Percentiles rank a stretch among this genome's conserved stretches.
Evolutionary conservation across 1,140 invertebrate species (phyloP).

Genomic region (Polyergus mexicanus): DNA sequence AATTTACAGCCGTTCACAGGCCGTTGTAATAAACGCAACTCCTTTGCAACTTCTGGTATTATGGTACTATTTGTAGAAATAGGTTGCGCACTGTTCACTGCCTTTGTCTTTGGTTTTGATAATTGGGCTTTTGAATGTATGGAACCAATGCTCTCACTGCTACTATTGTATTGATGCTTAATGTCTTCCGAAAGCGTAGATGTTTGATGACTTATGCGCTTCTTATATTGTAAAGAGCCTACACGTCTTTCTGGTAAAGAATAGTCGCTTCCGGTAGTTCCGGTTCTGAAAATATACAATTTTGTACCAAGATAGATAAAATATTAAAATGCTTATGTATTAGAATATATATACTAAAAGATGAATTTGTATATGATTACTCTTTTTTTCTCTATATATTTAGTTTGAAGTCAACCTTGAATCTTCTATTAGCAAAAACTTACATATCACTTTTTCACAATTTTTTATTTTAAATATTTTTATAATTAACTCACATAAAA

Average conservation of each 20-base stretch:
- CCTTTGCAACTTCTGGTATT: constrained; percentile 84
- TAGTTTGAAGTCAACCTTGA: neutral
- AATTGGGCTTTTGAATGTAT: constrained; percentile 82
- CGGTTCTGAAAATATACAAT: constrained; percentile 85
- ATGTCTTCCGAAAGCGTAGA: constrained; percentile 87
- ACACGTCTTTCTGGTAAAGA: constrained; percentile 87
- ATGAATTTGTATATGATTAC: constrained; percentile 1
- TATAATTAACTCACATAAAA: neutral
- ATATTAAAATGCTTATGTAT: constrained; percentile 3
- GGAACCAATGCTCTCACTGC: constrained; percentile 90
- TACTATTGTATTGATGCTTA: constrained; percentile 90
- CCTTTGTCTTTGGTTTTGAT: constrained; percentile 79
- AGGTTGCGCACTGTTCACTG: constrained; percentile 77
- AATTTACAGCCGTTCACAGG: constrained; percentile 89
- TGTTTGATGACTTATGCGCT: constrained; percentile 86
- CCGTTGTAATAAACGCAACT: constrained; percentile 84
- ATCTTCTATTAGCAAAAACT: neutral
- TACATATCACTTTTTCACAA: neutral
- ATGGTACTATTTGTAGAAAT: constrained; percentile 80
- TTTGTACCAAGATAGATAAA: constrained; percentile 10
- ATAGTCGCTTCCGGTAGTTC: constrained; percentile 88
- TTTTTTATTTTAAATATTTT: constrained; percentile 7
- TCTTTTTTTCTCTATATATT: neutral
- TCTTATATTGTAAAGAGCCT: constrained; percentile 86
- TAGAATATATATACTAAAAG: neutral